Evolutionary conservation across 2,797 vertebrate genomes (phyloP).

Genomic region (Mallotus villosus): DNA sequence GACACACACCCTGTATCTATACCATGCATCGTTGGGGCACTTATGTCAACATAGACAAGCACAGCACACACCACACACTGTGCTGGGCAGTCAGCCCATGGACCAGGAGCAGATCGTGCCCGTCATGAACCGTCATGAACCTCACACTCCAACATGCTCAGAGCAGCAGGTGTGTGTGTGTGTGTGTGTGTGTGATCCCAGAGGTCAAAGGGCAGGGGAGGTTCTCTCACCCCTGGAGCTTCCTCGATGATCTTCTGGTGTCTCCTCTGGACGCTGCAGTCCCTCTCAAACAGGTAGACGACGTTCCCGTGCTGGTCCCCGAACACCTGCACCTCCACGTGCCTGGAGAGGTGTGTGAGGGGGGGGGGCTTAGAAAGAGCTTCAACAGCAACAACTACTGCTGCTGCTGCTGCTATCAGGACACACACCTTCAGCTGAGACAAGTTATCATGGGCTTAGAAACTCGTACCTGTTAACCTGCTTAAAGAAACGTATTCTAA

Average conservation of each 20-base stretch:
- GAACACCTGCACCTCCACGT: slow-evolving; percentile 97
- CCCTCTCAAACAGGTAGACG: slow-evolving; percentile 96
- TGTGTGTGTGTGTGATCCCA: neutral
- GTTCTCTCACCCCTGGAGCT: slow-evolving; percentile 86
- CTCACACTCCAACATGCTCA: neutral
- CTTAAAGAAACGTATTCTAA: too few species aligned
- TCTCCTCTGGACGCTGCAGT: slow-evolving; percentile 96
- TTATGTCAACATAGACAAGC: neutral
- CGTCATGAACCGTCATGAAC: neutral
- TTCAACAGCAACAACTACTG: too few species aligned
- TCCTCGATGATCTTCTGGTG: slow-evolving; percentile 99
- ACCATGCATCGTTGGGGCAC: neutral
- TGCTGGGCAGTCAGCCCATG: neutral
- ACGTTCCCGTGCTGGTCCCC: slow-evolving; percentile 93
- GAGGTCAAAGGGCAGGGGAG: neutral
- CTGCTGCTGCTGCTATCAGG: too few species aligned
- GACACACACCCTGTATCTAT: neutral
- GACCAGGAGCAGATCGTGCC: neutral
- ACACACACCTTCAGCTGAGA: too few species aligned
- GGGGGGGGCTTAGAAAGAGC: neutral
- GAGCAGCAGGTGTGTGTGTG: too few species aligned
- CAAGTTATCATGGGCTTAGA: too few species aligned
- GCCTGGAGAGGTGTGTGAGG: slow-evolving; percentile 59
- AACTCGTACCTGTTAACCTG: too few species aligned
- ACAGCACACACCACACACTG: slow-evolving; percentile 6